These are phyloP conservation scores for Lysiphlebus fabarum DNA, from an alignment of 1,140 invertebrate genomes.

Conservation along the genomic window DNA sequence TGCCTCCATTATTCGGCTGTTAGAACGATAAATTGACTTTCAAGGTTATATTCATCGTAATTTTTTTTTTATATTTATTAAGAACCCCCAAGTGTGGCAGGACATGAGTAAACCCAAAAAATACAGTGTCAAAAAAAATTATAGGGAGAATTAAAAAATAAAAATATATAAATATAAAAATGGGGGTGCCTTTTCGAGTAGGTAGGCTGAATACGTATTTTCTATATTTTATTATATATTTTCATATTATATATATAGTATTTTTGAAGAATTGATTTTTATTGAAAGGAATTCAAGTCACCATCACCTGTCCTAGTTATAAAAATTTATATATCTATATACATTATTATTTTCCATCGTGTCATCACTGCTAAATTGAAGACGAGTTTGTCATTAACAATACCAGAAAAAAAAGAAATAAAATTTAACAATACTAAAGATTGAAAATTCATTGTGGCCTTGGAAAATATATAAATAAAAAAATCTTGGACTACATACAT, in stretches of 20 bases:
- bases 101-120: slow-evolving; percentile 24
- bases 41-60: slow-evolving; percentile 28
- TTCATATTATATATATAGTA: slow-evolving; percentile 6
- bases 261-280: slow-evolving; percentile 21
- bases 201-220: slow-evolving; percentile 19
- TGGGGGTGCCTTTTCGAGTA: slow-evolving; percentile 25
- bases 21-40: slow-evolving; percentile 35
- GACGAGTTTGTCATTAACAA: neutral
- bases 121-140: too few relatives aligned
- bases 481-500: neutral
- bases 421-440: slow-evolving; percentile 7
- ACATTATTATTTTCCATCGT: neutral
- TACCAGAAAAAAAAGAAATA: slow-evolving; percentile 1
- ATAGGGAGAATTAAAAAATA: too few relatives aligned
- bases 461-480: neutral
- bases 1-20: slow-evolving; percentile 34
- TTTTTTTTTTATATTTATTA: slow-evolving; percentile 23
- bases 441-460: slow-evolving; percentile 1
- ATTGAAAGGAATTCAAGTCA: slow-evolving; percentile 1
- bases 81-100: slow-evolving; percentile 24
- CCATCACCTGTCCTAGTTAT: slow-evolving; percentile 14
- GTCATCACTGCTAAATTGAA: slow-evolving; percentile 8
- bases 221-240: neutral
- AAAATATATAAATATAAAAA: slow-evolving; percentile 10
- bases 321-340: neutral